Conservation (phyloP, 2,797 vertebrate species). For the Cuculus canorus region DNA sequence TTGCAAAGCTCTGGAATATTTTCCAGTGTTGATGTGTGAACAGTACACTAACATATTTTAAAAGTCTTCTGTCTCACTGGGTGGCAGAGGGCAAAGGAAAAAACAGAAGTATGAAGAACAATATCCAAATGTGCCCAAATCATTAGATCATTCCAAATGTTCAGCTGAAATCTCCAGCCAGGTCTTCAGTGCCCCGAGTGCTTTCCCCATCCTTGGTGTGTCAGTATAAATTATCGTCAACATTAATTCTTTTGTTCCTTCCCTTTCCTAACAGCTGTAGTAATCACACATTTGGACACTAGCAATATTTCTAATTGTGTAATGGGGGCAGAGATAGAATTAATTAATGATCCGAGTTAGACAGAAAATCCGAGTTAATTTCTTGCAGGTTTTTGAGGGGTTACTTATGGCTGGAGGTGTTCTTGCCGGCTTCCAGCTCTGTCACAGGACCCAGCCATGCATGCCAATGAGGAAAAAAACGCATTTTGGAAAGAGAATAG, state of each 20-base stretch:
- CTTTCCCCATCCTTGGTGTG: constrained; percentile 30
- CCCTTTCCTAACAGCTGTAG: constrained; percentile 66
- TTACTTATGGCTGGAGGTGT: constrained; percentile 6
- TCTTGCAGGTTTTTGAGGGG: constrained; percentile 51
- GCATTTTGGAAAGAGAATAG: background rate
- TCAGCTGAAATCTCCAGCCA: constrained; percentile 32
- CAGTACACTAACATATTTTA: background rate
- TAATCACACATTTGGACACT: constrained; percentile 54
- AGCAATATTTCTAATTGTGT: constrained; percentile 60
- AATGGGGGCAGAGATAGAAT: constrained; percentile 28
- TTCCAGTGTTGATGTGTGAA: background rate
- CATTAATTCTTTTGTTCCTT: constrained; percentile 66
- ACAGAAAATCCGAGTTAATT: constrained; percentile 43
- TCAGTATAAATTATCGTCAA: constrained; percentile 69
- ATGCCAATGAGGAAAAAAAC: background rate
- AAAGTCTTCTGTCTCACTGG: background rate
- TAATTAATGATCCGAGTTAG: constrained; percentile 66
- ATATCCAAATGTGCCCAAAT: background rate
- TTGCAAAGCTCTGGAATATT: background rate
- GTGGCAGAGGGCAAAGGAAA: background rate
- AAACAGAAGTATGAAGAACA: background rate
- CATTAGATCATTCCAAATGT: constrained; percentile 1
- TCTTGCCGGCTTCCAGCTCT: background rate
- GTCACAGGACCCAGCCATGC: background rate
- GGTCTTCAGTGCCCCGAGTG: constrained; percentile 39